A percentile compares a stretch with the other conserved stretches of the same genome.
These are phyloP conservation scores for Peucedramus taeniatus DNA, from an alignment of 2,113 vertebrate species.

Conservation along the genomic window DNA sequence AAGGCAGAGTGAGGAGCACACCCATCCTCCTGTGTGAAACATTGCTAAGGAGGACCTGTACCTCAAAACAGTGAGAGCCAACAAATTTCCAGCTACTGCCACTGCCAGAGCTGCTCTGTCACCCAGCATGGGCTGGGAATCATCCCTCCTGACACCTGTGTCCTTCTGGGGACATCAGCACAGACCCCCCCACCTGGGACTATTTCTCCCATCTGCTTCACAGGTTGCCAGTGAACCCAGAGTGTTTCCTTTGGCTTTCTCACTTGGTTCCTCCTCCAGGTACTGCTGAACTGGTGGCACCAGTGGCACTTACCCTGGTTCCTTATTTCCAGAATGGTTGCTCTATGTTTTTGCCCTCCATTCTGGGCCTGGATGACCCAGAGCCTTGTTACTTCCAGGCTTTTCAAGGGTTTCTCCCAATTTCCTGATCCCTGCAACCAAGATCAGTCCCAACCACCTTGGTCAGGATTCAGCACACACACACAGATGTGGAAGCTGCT, in stretches of 20 bases:
- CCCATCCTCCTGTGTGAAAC: not conserved
- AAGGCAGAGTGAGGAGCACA: not conserved
- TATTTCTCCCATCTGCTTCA: not conserved
- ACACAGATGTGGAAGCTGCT: not conserved
- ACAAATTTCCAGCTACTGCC: not conserved
- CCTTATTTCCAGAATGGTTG: not conserved
- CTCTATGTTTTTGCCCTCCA: rapidly evolving
- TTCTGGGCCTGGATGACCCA: not conserved
- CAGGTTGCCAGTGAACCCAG: not conserved
- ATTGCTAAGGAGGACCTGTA: not conserved
- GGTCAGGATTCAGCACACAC: not conserved
- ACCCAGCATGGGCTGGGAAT: not conserved
- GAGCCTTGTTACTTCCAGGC: not conserved
- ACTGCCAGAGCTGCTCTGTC: not conserved
- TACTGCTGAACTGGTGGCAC: not conserved
- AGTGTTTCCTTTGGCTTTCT: not conserved
- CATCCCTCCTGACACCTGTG: not conserved
- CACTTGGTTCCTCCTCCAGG: not conserved
- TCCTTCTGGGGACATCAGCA: not conserved
- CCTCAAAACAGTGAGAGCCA: not conserved
- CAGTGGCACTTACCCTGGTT: not conserved
- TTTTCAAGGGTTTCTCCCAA: not conserved
- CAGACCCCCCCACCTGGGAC: not conserved
- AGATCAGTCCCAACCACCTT: rapidly evolving
- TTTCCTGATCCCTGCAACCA: not conserved